phyloP scores from a whole-genome alignment of 2,113 vertebrate genomes.

The Cavia aperea region DNA sequence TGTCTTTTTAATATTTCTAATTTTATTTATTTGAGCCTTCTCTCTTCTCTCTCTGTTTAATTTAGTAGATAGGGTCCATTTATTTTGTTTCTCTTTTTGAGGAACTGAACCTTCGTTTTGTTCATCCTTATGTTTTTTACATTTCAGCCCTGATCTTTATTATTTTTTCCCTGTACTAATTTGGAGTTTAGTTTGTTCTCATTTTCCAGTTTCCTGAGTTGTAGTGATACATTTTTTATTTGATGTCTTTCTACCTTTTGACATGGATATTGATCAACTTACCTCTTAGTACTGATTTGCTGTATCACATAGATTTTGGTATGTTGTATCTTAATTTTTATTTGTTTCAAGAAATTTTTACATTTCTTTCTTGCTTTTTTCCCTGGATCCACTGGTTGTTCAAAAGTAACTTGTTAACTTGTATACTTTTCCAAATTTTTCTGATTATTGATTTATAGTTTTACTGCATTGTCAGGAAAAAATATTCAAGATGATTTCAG shows the following conservation, averaged over 20 bases:
- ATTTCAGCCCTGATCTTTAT: background rate
- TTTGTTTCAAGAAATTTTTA: background rate
- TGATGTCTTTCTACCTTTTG: background rate
- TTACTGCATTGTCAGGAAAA: background rate
- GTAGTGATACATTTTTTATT: background rate
- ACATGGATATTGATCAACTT: background rate
- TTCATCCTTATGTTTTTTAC: background rate
- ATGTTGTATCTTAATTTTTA: background rate
- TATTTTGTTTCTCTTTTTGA: background rate
- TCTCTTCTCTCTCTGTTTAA: background rate
- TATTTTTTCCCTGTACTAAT: background rate
- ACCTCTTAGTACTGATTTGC: background rate
- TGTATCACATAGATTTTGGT: background rate
- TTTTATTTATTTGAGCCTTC: background rate
- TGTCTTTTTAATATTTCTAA: background rate
- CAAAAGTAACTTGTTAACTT: background rate
- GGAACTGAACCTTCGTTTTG: background rate
- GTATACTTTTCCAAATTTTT: background rate
- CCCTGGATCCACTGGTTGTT: background rate
- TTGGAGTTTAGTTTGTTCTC: background rate
- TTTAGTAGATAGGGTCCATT: background rate
- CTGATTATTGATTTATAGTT: background rate
- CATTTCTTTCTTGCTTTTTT: background rate
- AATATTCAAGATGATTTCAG: background rate
- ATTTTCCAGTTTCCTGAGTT: background rate